Base-by-base conservation (phyloP, 2,888 invertebrate species). In the Erannis defoliaria region DNA sequence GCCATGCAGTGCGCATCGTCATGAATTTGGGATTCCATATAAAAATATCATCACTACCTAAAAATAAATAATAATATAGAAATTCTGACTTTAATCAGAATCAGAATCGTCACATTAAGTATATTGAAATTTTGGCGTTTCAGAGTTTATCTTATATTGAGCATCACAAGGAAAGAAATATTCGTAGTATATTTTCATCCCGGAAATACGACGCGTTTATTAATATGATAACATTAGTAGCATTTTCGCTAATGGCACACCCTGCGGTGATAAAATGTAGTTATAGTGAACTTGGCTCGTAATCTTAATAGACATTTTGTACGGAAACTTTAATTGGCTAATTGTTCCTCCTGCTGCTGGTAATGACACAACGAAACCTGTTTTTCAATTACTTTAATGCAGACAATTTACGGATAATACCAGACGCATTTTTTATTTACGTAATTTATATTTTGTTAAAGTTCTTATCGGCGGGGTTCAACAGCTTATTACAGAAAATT, bases 381-480 rank as follows among this genome's bases (percentile, higher is more conserved):
- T 40, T 51, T 51, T 10, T 29, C 26, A 40, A 51, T 51, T 31
- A 50, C 50, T 50, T 50, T 23, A 51, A 29, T 29, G 18, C 51
- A 51, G 40, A 4, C 26, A 40, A 40, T 38, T 38, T 40, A 40
- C 40, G 18, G 18, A 51, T 16, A n/a, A 10, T 18, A 19, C 23
- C 19, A 35, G 16, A 21, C 29, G 26, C 16, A 40, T 29, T 51
- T 38, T 19, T 40, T 19, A 51, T 40, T 38, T 40, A 38, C n/a
- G 4, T 23, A 26, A n/a, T n/a, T 10, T 12, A 46, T 26, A 14
- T 38, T 50, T 26, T 37, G 26, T 10, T 23, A n/a, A 49, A 33
- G 14, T 37, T 38, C 38, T 26, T 38, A 23, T 16, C 23, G 23
- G 9, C n/a, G 19, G 23, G 38, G 23, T 50, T 38, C 26, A 50